Conservation (phyloP, 2,113 vertebrate genomes). For the Gorsachius goisagi region DNA sequence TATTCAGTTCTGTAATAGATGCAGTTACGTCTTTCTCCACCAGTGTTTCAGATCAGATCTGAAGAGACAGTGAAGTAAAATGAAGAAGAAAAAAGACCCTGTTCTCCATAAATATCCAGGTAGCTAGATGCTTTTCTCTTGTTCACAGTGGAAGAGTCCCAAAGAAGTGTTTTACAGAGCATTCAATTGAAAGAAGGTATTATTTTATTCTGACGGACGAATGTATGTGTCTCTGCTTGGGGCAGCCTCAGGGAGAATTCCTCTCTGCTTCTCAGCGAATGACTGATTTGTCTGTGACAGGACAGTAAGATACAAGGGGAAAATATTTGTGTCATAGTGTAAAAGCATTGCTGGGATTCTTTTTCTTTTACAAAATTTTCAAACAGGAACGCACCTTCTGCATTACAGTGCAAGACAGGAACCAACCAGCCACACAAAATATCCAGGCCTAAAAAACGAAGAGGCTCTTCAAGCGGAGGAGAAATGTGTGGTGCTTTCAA, state of each 20-base stretch:
- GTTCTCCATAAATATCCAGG: neutral
- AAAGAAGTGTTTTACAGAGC: neutral
- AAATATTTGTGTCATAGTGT: neutral
- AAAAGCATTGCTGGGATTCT: neutral
- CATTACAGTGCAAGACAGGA: neutral
- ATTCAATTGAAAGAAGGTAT: neutral
- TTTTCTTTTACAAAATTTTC: neutral
- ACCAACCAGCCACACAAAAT: neutral
- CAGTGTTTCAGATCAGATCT: neutral
- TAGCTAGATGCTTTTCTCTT: neutral
- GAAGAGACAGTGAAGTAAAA: neutral
- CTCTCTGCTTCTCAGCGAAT: neutral
- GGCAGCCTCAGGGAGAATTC: neutral
- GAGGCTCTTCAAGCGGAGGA: neutral
- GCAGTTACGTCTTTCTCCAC: neutral
- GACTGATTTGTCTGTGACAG: neutral
- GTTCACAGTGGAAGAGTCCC: neutral
- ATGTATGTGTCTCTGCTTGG: neutral
- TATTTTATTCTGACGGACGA: neutral
- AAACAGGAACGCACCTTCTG: neutral
- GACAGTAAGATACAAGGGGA: neutral
- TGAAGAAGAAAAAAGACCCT: neutral
- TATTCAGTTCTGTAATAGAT: neutral
- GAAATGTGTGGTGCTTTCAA: neutral
- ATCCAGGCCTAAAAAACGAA: neutral